Evolutionary conservation across 92 coral and sea anemone species (phyloP).

Genomic region (Phenganax stokvisi): DNA sequence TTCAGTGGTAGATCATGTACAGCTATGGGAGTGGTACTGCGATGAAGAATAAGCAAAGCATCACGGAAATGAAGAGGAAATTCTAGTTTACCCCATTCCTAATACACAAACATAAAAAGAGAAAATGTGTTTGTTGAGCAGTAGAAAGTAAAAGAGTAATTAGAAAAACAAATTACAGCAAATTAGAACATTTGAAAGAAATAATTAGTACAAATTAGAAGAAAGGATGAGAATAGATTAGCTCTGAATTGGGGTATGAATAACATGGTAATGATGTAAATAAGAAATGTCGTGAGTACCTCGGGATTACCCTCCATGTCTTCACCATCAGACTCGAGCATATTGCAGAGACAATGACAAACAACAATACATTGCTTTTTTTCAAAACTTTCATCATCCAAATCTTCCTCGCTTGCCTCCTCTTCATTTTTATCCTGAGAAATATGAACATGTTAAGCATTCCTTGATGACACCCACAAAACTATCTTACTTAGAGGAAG

Average conservation of each 20-base stretch:
- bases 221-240: too few relatives aligned
- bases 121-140: background rate
- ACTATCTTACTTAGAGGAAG: too few relatives aligned
- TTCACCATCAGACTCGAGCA: conserved; percentile 21
- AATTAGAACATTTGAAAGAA: too few relatives aligned
- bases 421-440: conserved; percentile 19
- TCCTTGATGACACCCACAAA: too few relatives aligned
- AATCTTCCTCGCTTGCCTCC: conserved; percentile 41
- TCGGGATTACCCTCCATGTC: conserved; percentile 6
- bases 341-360: conserved; percentile 71
- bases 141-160: background rate
- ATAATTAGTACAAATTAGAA: too few relatives aligned
- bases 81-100: conserved; percentile 45
- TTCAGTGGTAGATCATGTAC: conserved; percentile 67
- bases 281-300: background rate
- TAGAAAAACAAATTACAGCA: background rate
- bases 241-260: background rate
- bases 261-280: background rate
- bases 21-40: conserved; percentile 50
- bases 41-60: conserved; percentile 63
- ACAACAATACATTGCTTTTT: conserved; percentile 54
- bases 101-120: background rate
- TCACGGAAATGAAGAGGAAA: conserved; percentile 66
- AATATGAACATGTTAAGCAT: too few relatives aligned
- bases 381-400: conserved; percentile 29